Evolutionary conservation across 1,140 invertebrate species (phyloP), one percentile per base, ranked within the genome.

Genomic region (Orchesella cincta): DNA sequence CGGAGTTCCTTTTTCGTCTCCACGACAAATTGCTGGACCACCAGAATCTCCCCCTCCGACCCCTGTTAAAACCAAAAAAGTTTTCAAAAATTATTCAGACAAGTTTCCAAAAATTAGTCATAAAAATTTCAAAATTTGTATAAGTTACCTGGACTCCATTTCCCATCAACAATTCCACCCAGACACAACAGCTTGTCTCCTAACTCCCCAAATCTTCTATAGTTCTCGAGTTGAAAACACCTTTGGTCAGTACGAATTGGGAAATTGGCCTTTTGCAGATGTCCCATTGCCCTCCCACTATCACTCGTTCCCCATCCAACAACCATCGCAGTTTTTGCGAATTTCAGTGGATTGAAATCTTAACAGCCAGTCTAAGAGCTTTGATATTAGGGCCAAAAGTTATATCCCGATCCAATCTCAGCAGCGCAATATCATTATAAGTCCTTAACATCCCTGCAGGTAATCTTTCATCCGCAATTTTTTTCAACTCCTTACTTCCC

Each of bases 251-350:
- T 57, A 8, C 52, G 12, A 18, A 57, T 12, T 3, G 23, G 14
- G 23, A 57, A 12, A n/a, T 57, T 57, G 52, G 52, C 52, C 5
- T 23, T 12, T 26, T 57, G 52, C 8, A 67, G 62, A 29, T 67
- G 62, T 14, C 33, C 8, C 5, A 29, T 31, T 1, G 31, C 12
- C 2, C 8, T 3, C 12, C 62, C 62, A 29, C 12, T 67, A 29
- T 67, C 62, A 8, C 26, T 67, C 8, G 62, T 67, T 1, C 62
- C 62, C 62, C 62, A 67, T 14, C 62, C 62, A 33, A 67, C 62
- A 33, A 67, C 33, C 26, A 67, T 29, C 3, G 33, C 62, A 5
- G 29, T 8, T 8, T 67, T 29, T 12, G 62, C 62, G 31, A 31
- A n/a, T 1, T 67, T 29, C 31, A 12, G 1, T 5, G 62, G 62